A percentile compares a stretch with the other conserved stretches of the same genome.
phyloP scores from a whole-genome alignment of 2,888 invertebrate species.

The Oscheius myriophilus region DNA sequence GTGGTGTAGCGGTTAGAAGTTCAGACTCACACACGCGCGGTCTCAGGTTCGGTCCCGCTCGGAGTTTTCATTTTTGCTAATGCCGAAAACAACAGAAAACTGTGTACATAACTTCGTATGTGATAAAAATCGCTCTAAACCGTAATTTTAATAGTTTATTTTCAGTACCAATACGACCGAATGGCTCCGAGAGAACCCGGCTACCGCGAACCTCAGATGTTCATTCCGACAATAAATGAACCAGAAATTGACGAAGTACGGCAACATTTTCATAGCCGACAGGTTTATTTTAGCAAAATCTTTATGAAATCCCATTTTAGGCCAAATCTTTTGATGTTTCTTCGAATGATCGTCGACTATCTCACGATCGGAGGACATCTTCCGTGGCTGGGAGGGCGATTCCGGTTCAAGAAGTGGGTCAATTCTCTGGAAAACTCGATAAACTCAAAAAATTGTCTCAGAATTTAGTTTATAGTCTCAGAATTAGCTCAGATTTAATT shows the following conservation, averaged over 20 bases:
- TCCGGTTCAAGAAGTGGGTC: slow-evolving; percentile 1
- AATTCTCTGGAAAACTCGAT: too few relatives aligned
- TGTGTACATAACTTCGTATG: too few relatives aligned
- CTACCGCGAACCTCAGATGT: slow-evolving; percentile 17
- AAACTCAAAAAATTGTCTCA: too few relatives aligned
- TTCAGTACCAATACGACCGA: slow-evolving; percentile 16
- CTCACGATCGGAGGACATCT: slow-evolving; percentile 31
- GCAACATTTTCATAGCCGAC: slow-evolving; percentile 17
- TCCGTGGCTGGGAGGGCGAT: slow-evolving; percentile 17
- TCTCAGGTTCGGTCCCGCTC: too few relatives aligned
- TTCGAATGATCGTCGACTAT: slow-evolving; percentile 22
- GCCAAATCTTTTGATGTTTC: slow-evolving; percentile 53
- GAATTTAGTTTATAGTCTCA: too few relatives aligned
- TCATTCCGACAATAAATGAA: slow-evolving; percentile 30
- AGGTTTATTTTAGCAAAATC: not conserved
- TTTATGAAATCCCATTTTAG: slow-evolving; percentile 14
- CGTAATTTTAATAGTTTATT: too few relatives aligned
- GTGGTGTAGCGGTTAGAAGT: too few relatives aligned
- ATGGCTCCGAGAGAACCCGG: slow-evolving; percentile 1
- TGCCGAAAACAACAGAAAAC: too few relatives aligned
- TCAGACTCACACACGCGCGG: too few relatives aligned
- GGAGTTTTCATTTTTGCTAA: too few relatives aligned
- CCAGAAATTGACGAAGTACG: slow-evolving; percentile 10
- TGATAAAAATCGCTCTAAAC: too few relatives aligned
- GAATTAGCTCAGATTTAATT: too few relatives aligned